These are phyloP conservation scores for Montipora efflorescens DNA, from an alignment of 64 coral and sea anemone species.

Conservation along the genomic window DNA sequence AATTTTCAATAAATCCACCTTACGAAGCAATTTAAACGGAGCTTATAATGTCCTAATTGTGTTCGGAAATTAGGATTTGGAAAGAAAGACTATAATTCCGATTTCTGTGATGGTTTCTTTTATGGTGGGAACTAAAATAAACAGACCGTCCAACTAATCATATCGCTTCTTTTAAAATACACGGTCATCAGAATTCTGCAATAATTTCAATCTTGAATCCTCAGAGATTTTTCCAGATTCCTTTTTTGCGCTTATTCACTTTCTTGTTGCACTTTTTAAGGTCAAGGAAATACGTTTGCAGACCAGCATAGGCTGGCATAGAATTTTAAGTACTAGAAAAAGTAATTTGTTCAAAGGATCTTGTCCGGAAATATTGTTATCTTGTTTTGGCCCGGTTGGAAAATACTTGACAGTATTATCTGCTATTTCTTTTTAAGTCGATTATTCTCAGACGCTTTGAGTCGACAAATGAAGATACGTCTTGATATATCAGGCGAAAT, in stretches of 20 bases:
- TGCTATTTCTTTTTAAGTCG: not conserved
- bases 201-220: not conserved
- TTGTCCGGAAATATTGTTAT: constrained; percentile 13
- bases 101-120: not conserved
- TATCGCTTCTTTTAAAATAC: not conserved
- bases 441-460: not conserved
- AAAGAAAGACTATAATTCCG: constrained; percentile 18
- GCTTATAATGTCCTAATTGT: constrained; percentile 89
- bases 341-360: not conserved
- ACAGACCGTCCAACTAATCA: not conserved
- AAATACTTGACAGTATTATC: constrained; percentile 5
- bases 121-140: not conserved
- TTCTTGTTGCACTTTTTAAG: not conserved
- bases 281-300: not conserved
- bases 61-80: constrained; percentile 83
- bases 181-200: not conserved
- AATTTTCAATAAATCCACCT: constrained; percentile 70
- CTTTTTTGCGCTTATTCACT: not conserved
- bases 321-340: constrained; percentile 9
- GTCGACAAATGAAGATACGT: not conserved
- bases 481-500: constrained; percentile 15
- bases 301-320: not conserved
- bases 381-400: not conserved
- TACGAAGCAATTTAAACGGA: constrained; percentile 71
- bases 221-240: not conserved